A percentile compares a stretch with the other conserved stretches of the same genome.
Evolutionary conservation across 2,797 vertebrate species (phyloP).

Genomic region (Lepidocolaptes lacrymiger): DNA sequence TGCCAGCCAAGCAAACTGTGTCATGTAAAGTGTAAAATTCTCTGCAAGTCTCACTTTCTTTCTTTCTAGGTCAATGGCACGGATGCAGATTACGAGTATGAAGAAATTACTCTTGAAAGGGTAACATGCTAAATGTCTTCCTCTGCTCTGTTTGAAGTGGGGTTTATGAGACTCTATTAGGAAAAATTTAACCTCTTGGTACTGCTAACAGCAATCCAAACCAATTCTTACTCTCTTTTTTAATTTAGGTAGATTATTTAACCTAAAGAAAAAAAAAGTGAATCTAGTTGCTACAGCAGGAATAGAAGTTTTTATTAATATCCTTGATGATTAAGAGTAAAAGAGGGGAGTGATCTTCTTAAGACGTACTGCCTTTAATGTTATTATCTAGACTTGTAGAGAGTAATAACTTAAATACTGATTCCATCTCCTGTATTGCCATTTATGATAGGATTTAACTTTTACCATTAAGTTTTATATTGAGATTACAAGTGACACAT

Average conservation of each 20-base stretch:
- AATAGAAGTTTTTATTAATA: neutral
- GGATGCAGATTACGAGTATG: constrained; percentile 95
- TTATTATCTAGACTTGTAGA: neutral
- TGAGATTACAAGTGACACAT: neutral
- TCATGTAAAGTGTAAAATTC: neutral
- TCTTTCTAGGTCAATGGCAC: constrained; percentile 90
- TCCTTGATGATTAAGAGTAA: neutral
- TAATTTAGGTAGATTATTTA: neutral
- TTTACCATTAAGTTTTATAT: neutral
- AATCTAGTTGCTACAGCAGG: neutral
- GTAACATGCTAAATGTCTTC: constrained; percentile 71
- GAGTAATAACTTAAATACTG: neutral
- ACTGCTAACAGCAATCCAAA: neutral
- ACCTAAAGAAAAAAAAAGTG: neutral
- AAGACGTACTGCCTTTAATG: neutral
- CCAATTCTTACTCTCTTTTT: neutral
- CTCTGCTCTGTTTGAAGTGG: neutral
- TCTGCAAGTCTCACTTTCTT: neutral
- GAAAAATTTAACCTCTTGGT: neutral
- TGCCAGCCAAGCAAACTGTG: neutral
- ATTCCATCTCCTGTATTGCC: neutral
- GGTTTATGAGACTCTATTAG: neutral
- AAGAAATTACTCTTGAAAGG: constrained; percentile 97
- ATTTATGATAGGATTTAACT: neutral
- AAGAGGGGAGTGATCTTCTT: neutral